Base-by-base conservation (phyloP, 1,140 invertebrate genomes). In the Copidosoma floridanum region DNA sequence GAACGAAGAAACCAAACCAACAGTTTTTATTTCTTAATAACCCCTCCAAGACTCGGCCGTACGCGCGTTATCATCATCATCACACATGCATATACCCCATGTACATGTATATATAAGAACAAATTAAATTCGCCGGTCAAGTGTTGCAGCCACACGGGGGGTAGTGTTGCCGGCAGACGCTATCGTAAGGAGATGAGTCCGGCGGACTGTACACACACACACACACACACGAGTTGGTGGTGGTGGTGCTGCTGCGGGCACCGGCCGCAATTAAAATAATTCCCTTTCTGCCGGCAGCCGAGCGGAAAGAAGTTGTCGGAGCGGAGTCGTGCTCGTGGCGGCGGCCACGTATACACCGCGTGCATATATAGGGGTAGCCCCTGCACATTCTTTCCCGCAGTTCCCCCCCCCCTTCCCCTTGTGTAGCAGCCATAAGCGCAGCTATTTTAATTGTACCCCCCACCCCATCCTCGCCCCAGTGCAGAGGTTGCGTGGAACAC, bases 251-350 rank as follows among this genome's bases (percentile, higher is more conserved):
- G 75, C 72, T 73, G 76, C 71, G 76, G 75, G 75, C 74, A 74
- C 54, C 78, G 77, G 76, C 78, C 78, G 79, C 78, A 80, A 81
- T 81, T 81, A 81, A 81, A 81, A 81, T 81, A 81, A 81, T 81
- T 81, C 79, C 78, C 79, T 81, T 80, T 81, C 79, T 79, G 77
- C 63, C 66, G 71, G 71, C 74, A 77, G 73, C 73, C 74, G 66
- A 76, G 75, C 74, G 75, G 73, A 77, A 77, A 77, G 75, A 77
- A 76, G 69, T 77, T 77, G 75, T 69, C 68, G 71, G 70, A 66
- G 71, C 67, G 24, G 29, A 10, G 53, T 16, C 46, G 46, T 71
- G 73, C 65, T 54, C 62, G 61, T 27, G 29, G 43, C 32, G 29
- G 29, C 29, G 29, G 29, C 29, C 6, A 12, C 29, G 67, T 58